Evolutionary conservation across 2,888 invertebrate species (phyloP).

Genomic region (Tortricodes alternella): DNA sequence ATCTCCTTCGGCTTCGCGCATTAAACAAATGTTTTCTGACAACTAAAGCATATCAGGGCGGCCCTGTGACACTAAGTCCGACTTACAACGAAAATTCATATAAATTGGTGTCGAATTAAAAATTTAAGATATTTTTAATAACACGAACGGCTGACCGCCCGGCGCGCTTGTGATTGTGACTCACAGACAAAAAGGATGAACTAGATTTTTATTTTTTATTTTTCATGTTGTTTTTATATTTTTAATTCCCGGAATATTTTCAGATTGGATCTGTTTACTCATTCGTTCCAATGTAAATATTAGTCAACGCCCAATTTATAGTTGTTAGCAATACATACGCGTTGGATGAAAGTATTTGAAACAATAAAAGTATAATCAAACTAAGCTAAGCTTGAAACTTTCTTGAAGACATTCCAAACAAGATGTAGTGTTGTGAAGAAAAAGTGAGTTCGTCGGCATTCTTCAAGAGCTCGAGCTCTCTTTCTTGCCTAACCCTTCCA

Average conservation of each 20-base stretch:
- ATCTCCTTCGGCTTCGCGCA: conserved; percentile 59
- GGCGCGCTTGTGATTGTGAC: conserved; percentile 31
- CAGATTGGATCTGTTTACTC: too few relatives aligned
- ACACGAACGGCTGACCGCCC: conserved; percentile 52
- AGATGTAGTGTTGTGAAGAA: conserved; percentile 25
- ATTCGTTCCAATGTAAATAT: too few relatives aligned
- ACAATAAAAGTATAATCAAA: not conserved
- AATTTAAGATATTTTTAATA: conserved; percentile 66
- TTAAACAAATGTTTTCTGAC: conserved; percentile 73
- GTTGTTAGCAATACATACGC: too few relatives aligned
- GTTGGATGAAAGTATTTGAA: too few relatives aligned
- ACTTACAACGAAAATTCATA: conserved; percentile 71
- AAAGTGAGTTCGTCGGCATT: conserved; percentile 61
- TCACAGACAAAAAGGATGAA: conserved; percentile 22
- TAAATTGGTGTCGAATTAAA: conserved; percentile 73
- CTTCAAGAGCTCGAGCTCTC: conserved; percentile 59
- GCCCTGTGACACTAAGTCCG: conserved; percentile 73
- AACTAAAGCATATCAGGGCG: conserved; percentile 57
- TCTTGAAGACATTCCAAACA: conserved; percentile 27
- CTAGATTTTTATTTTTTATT: not conserved
- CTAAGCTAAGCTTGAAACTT: conserved; percentile 1
- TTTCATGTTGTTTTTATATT: conserved; percentile 23
- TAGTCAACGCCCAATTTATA: too few relatives aligned
- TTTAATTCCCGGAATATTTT: too few relatives aligned
- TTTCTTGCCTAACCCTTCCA: conserved; percentile 51